Evolutionary conservation across 2,113 vertebrate species (phyloP).

Genomic region (Callionymus lyra): DNA sequence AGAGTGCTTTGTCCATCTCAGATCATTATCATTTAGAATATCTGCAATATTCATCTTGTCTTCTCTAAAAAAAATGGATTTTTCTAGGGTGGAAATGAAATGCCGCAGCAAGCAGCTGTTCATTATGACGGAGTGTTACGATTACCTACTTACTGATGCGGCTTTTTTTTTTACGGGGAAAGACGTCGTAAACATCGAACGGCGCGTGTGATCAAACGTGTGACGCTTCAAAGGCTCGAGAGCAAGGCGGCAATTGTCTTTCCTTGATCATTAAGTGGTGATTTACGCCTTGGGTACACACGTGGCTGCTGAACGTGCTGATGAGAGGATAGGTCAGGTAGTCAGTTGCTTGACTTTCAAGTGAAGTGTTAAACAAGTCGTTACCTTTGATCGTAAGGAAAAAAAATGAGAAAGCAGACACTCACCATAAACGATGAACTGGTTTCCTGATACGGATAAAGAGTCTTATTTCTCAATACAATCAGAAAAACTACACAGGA

Average conservation of each 20-base stretch:
- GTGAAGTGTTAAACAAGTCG: too few relatives aligned
- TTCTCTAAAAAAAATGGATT: constrained; percentile 12
- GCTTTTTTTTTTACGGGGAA: constrained; percentile 5
- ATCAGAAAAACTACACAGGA: too few relatives aligned
- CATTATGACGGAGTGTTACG: constrained; percentile 1
- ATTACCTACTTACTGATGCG: constrained; percentile 8
- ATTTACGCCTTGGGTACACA: constrained; percentile 1
- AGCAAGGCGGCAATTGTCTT: not conserved
- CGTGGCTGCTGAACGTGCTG: not conserved
- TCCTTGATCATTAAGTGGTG: constrained; percentile 4
- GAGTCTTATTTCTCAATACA: too few relatives aligned
- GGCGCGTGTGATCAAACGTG: constrained; percentile 3
- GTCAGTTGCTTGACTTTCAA: not conserved
- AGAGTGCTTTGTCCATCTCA: too few relatives aligned
- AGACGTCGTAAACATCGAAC: constrained; percentile 7
- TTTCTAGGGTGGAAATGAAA: constrained; percentile 19
- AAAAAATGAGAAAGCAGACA: too few relatives aligned
- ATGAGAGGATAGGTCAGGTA: too few relatives aligned
- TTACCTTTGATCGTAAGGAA: too few relatives aligned
- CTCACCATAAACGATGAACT: too few relatives aligned
- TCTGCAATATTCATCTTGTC: too few relatives aligned
- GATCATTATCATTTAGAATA: too few relatives aligned
- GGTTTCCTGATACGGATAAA: too few relatives aligned
- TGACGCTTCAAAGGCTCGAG: constrained; percentile 8
- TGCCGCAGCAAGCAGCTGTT: constrained; percentile 14